Evolutionary conservation across 2,113 vertebrate genomes (phyloP).

Genomic region (Barnardius zonarius): DNA sequence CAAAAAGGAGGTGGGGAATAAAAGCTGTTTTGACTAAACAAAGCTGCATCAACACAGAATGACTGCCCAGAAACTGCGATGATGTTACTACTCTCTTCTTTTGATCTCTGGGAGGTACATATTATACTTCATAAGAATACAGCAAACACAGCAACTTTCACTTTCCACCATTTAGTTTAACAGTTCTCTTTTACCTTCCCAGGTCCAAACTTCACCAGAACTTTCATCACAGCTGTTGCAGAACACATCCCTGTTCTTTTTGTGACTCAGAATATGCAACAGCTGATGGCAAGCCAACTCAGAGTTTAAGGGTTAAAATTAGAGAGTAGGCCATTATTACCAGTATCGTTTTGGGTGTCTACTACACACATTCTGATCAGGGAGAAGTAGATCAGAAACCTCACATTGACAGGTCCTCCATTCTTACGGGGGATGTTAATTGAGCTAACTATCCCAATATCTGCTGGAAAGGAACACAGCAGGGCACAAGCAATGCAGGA

Average conservation of each 20-base stretch:
- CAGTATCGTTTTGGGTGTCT: not conserved
- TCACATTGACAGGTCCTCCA: not conserved
- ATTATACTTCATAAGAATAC: not conserved
- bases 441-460: not conserved
- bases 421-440: not conserved
- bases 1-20: not conserved
- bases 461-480: not conserved
- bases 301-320: not conserved
- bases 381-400: not conserved
- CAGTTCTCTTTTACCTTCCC: not conserved
- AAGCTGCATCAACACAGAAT: not conserved
- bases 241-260: not conserved
- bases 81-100: not conserved
- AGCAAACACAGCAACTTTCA: not conserved
- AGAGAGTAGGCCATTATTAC: not conserved
- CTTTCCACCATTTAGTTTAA: not conserved
- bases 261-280: not conserved
- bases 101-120: not conserved
- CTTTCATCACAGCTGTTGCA: not conserved
- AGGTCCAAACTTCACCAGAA: not conserved
- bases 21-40: not conserved
- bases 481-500: not conserved
- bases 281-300: not conserved
- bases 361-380: not conserved
- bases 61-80: not conserved